Conservation (phyloP, 2,797 vertebrate species). For the Hippoglossus hippoglossus region DNA sequence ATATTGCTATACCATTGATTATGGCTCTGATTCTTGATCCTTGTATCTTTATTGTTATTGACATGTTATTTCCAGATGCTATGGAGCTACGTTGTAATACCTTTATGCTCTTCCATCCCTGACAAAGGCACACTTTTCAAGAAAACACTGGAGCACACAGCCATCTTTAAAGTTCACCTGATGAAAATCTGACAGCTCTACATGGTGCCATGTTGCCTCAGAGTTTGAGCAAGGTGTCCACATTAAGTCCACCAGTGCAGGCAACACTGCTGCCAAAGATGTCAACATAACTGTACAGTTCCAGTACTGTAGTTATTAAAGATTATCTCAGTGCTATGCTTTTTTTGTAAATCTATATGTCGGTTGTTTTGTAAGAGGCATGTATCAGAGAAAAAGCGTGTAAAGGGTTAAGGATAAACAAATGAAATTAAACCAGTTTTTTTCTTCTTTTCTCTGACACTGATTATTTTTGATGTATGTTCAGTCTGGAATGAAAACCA, state of each 20-base stretch:
- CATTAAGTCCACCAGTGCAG: conserved; percentile 9
- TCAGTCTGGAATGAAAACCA: neutral
- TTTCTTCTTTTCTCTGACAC: conserved; percentile 50
- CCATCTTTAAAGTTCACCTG: conserved; percentile 3
- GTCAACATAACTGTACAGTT: conserved; percentile 15
- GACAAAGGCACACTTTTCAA: conserved; percentile 44
- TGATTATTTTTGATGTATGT: neutral
- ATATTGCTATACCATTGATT: conserved; percentile 78
- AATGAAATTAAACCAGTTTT: conserved; percentile 67
- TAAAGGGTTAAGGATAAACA: conserved; percentile 48
- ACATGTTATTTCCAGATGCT: conserved; percentile 78
- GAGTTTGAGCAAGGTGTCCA: conserved; percentile 8
- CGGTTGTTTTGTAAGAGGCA: conserved; percentile 67
- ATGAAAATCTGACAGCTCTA: neutral
- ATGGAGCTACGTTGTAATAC: conserved; percentile 64
- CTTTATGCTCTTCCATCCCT: conserved; percentile 43
- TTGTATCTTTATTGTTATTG: conserved; percentile 78
- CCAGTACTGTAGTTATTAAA: conserved; percentile 26
- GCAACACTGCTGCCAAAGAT: conserved; percentile 14
- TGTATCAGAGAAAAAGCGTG: conserved; percentile 57
- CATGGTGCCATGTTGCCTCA: conserved; percentile 8
- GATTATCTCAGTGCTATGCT: conserved; percentile 37
- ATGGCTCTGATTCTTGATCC: conserved; percentile 75
- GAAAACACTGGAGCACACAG: conserved; percentile 52
- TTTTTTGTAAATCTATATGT: conserved; percentile 37